Percentiles rank a stretch among this genome's conserved stretches.
These are phyloP conservation scores for Orchesella flavescens DNA, from an alignment of 2,888 invertebrate genomes.

Conservation along the genomic window DNA sequence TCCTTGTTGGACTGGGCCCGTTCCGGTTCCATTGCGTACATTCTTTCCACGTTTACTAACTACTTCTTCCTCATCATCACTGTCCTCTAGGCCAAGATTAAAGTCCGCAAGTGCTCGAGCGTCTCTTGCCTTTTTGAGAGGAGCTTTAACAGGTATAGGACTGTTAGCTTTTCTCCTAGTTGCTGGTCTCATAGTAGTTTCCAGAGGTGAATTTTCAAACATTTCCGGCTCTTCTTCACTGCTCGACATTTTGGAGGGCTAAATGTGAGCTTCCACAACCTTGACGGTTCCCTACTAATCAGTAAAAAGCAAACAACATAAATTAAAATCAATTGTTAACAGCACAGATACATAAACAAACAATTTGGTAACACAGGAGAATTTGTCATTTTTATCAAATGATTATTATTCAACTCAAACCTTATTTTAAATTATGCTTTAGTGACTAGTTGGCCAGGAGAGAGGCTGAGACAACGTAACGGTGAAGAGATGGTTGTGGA, in stretches of 20 bases:
- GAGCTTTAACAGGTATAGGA: conserved; percentile 29
- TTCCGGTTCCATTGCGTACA: not conserved
- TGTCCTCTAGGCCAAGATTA: conserved; percentile 19
- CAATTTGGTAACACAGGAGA: too few species aligned
- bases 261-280: not conserved
- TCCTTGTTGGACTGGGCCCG: not conserved
- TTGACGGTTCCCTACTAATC: too few species aligned
- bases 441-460: too few species aligned
- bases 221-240: conserved; percentile 41
- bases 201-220: conserved; percentile 14
- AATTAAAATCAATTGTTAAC: too few species aligned
- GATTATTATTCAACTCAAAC: too few species aligned
- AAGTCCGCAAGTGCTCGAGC: conserved; percentile 10
- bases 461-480: too few species aligned
- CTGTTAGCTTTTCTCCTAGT: conserved; percentile 27
- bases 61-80: conserved; percentile 10
- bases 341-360: too few species aligned
- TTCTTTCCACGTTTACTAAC: not conserved
- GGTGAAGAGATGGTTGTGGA: too few species aligned
- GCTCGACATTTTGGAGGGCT: conserved; percentile 37
- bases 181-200: not conserved
- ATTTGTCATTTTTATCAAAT: too few species aligned
- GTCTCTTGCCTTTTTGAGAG: conserved; percentile 42
- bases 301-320: too few species aligned
- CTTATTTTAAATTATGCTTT: too few species aligned